Evolutionary conservation across 2,113 vertebrate genomes (phyloP).

Genomic region (Pachyramphus minor): DNA sequence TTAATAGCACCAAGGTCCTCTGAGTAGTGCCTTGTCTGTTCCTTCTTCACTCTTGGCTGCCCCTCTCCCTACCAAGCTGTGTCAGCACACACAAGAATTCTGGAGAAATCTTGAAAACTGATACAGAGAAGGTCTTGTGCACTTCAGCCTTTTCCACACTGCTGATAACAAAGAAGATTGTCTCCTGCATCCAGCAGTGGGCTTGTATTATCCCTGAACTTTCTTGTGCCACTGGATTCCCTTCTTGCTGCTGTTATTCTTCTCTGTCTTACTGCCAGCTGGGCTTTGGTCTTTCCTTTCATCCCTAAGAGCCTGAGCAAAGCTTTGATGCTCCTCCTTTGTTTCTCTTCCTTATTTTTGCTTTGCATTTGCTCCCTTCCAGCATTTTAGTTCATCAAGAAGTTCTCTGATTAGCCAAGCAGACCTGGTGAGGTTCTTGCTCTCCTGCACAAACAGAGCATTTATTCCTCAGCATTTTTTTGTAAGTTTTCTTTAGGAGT

Average conservation of each 20-base stretch:
- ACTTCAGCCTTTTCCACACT: not conserved
- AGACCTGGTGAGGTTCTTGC: not conserved
- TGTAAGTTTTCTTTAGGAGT: not conserved
- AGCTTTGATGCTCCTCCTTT: not conserved
- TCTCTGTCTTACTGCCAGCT: not conserved
- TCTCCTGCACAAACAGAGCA: not conserved
- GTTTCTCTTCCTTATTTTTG: not conserved
- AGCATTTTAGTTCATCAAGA: not conserved
- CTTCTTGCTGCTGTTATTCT: not conserved
- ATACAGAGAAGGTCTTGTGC: not conserved
- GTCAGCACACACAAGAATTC: not conserved
- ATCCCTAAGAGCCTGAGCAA: not conserved
- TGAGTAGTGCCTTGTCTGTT: not conserved
- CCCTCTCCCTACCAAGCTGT: not conserved
- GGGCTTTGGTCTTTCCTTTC: not conserved
- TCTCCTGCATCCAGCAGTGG: not conserved
- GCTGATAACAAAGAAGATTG: not conserved
- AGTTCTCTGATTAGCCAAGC: not conserved
- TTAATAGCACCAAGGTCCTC: fast-evolving
- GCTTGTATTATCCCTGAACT: not conserved
- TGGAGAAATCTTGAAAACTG: not conserved
- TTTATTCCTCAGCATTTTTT: not conserved
- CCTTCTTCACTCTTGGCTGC: not conserved
- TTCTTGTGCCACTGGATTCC: not conserved
- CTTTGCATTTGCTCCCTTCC: not conserved